Conservation (phyloP, 1,140 invertebrate genomes). For the Drosophila eugracilis region DNA sequence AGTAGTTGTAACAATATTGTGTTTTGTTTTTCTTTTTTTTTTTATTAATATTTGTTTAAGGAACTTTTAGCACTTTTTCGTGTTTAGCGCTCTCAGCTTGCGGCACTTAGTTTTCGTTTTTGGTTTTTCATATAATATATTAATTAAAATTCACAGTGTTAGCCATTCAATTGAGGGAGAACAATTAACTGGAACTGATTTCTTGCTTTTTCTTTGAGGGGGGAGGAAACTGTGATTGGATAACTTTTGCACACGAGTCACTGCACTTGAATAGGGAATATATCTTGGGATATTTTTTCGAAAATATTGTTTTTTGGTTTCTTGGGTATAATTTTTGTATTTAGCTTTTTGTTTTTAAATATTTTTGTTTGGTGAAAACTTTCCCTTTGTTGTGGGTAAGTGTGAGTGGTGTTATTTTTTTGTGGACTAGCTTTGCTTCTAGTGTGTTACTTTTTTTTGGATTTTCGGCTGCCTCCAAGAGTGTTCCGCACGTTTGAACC, state of each 20-base stretch:
- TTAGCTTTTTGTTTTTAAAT: neutral
- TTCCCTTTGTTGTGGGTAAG: conserved; percentile 32
- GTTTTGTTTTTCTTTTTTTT: conserved; percentile 30
- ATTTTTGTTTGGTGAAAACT: conserved; percentile 15
- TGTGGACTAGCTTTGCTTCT: conserved; percentile 35
- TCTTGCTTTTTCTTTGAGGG: conserved; percentile 6
- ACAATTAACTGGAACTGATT: too few relatives aligned
- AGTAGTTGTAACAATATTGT: conserved; percentile 70
- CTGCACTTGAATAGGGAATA: conserved; percentile 23
- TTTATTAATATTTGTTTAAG: conserved; percentile 59
- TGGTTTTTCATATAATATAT: too few relatives aligned
- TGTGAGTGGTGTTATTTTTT: conserved; percentile 26
- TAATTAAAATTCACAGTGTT: too few relatives aligned
- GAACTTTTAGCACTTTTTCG: conserved; percentile 75
- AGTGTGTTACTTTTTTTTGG: conserved; percentile 15
- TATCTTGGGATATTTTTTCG: conserved; percentile 2
- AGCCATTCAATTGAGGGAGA: too few relatives aligned
- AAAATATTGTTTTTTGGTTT: conserved; percentile 52
- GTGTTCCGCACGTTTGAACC: conserved; percentile 84
- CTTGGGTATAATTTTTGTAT: conserved; percentile 11
- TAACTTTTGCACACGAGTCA: conserved; percentile 27
- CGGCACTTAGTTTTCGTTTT: conserved; percentile 77
- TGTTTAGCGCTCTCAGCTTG: conserved; percentile 58
- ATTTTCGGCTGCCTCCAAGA: conserved; percentile 55
- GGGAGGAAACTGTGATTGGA: conserved; percentile 13